A percentile compares a stretch with the other conserved stretches of the same genome.
These are phyloP conservation scores for Stenichneumon culpator DNA, from an alignment of 2,888 invertebrate species.

Conservation along the genomic window DNA sequence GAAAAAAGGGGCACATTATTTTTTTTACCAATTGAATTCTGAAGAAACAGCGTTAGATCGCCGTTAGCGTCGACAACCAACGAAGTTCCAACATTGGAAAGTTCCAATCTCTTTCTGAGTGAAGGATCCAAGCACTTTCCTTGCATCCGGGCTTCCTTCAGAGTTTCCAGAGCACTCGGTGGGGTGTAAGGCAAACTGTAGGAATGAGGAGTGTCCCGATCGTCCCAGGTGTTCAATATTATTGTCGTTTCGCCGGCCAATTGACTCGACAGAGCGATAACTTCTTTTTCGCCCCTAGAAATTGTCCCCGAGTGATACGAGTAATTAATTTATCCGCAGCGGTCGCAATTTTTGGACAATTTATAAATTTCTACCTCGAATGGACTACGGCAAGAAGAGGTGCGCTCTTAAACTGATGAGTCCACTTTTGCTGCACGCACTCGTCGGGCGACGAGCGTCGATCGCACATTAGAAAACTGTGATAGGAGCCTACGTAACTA, in stretches of 20 bases:
- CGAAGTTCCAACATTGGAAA: slow-evolving; percentile 78
- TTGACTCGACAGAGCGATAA: slow-evolving; percentile 80
- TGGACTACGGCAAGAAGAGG: slow-evolving; percentile 85
- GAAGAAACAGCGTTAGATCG: slow-evolving; percentile 76
- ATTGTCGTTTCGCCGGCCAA: slow-evolving; percentile 77
- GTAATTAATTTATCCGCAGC: background rate
- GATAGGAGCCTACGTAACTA: slow-evolving; percentile 80
- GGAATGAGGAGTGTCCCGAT: slow-evolving; percentile 74
- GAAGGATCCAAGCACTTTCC: slow-evolving; percentile 81
- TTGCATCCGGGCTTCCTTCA: slow-evolving; percentile 75
- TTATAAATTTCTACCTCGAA: slow-evolving; percentile 82
- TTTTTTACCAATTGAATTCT: slow-evolving; percentile 81
- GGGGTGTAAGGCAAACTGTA: slow-evolving; percentile 78
- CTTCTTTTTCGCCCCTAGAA: slow-evolving; percentile 77
- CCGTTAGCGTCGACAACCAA: slow-evolving; percentile 70
- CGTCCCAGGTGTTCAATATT: slow-evolving; percentile 80
- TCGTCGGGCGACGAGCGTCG: slow-evolving; percentile 74
- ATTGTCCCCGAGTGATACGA: background rate
- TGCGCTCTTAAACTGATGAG: slow-evolving; percentile 86
- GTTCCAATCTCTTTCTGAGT: slow-evolving; percentile 76
- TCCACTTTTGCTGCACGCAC: slow-evolving; percentile 86
- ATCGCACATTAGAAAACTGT: slow-evolving; percentile 80
- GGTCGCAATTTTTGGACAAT: background rate
- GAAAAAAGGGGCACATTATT: background rate
- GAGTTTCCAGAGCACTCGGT: slow-evolving; percentile 77